These are phyloP conservation scores for Andrena chrysosceles DNA, from an alignment of 2,888 invertebrate species.

Conservation along the genomic window DNA sequence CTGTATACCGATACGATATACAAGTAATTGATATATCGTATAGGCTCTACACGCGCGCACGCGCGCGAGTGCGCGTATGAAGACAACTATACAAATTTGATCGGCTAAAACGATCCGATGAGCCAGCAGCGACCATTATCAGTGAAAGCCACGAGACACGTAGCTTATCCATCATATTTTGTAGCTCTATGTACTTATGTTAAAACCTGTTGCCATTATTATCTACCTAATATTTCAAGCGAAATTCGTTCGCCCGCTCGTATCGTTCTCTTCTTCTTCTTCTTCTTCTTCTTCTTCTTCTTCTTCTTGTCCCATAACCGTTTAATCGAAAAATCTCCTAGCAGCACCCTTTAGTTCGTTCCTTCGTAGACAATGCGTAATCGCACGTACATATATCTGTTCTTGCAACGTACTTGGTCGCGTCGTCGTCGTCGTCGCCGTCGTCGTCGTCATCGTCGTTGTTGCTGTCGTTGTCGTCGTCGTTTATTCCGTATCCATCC, in stretches of 20 bases:
- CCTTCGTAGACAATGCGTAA: constrained; percentile 13
- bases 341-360: constrained; percentile 19
- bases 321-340: constrained; percentile 1
- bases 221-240: constrained; percentile 46
- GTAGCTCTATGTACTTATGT: constrained; percentile 58
- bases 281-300: background rate
- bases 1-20: constrained; percentile 70
- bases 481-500: constrained; percentile 9
- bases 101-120: constrained; percentile 78
- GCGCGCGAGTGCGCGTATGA: constrained; percentile 24
- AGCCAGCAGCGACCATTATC: constrained; percentile 85
- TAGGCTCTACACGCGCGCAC: background rate
- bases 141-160: constrained; percentile 81
- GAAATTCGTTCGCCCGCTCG: constrained; percentile 71
- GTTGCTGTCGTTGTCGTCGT: background rate
- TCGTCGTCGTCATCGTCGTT: too few species aligned
- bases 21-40: constrained; percentile 28
- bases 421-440: too few species aligned
- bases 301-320: constrained; percentile 66
- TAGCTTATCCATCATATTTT: constrained; percentile 67
- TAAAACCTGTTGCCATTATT: constrained; percentile 44
- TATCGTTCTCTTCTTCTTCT: constrained; percentile 69
- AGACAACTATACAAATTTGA: constrained; percentile 49
- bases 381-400: background rate
- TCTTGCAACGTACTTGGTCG: background rate